phyloP scores from a whole-genome alignment of 2,113 vertebrate genomes.

The Odocoileus hemionus region DNA sequence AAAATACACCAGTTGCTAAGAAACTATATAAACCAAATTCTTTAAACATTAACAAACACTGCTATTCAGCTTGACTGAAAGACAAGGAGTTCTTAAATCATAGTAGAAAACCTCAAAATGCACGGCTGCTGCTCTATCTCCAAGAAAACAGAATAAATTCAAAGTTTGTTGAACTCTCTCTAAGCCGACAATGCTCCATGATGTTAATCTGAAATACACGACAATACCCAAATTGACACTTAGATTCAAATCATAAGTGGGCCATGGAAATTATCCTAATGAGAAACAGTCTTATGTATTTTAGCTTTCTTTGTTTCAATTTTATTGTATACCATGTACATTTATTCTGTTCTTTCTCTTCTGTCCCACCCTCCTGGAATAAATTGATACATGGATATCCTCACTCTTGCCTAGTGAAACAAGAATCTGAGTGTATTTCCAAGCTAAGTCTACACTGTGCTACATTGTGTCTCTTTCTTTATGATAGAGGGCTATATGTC shows the following conservation, averaged over 20 bases:
- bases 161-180: not conserved
- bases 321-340: not conserved
- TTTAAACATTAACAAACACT: not conserved
- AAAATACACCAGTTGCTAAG: not conserved
- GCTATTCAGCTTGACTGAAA: not conserved
- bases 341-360: not conserved
- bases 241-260: not conserved
- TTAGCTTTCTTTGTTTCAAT: not conserved
- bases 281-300: not conserved
- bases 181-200: not conserved
- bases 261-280: not conserved
- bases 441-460: not conserved
- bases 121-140: not conserved
- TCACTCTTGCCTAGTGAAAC: not conserved
- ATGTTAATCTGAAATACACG: not conserved
- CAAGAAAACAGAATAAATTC: not conserved
- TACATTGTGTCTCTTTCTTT: not conserved
- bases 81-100: not conserved
- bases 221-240: not conserved
- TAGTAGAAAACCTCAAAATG: not conserved
- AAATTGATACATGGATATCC: not conserved
- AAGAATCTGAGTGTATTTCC: not conserved
- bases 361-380: not conserved
- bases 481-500: not conserved
- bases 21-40: not conserved